Base-by-base conservation (phyloP, 2,888 invertebrate species). In the Deilephila porcellus region DNA sequence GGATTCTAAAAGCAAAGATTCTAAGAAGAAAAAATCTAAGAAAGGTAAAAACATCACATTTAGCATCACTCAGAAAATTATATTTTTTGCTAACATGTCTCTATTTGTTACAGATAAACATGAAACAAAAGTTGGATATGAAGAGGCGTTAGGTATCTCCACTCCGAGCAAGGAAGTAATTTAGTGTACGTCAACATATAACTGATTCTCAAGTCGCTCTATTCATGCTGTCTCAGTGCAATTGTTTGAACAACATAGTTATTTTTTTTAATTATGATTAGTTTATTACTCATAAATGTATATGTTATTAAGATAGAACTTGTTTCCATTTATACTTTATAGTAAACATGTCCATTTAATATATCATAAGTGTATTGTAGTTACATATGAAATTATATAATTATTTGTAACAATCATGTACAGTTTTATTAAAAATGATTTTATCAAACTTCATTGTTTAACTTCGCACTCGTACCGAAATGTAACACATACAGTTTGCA, bases 91-190 rank as follows among this genome's bases (percentile, higher is more conserved):
- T 53, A 11, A 70, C n/a, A 20, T n/a, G 45, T 32, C 32, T 29
- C 52, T 64, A 60, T 72, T 53, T 73, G 74, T 90, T 93, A 77
- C 92, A 94, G 95, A 93, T 81, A 95, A 93, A 85, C 90, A 91
- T 78, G 96, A 96, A 85, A 95, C 95, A 71, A 96, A 96, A 87
- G 93, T 96, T 53, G 98, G 97, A 71, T 98, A 98, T 86, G 98
- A 98, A 90, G 98, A 98, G 93, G 97, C 98, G 60, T 95, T 97
- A 82, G 98, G 98, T 78, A 98, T 98, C 86, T 98, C 98, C 70
- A 98, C 98, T 60, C 98, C 98, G 17, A 98, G 98, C 84, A 98
- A 98, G 93, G 97, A 98, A 92, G 96, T 97, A 85, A 92, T 96
- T 88, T 96, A 96, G 91, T 90, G 85, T 86, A 88, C 77, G 80